A percentile compares a stretch with the other conserved stretches of the same genome.
These are phyloP conservation scores for Harpalus rufipes DNA, from an alignment of 2,888 invertebrate species.

Conservation along the genomic window DNA sequence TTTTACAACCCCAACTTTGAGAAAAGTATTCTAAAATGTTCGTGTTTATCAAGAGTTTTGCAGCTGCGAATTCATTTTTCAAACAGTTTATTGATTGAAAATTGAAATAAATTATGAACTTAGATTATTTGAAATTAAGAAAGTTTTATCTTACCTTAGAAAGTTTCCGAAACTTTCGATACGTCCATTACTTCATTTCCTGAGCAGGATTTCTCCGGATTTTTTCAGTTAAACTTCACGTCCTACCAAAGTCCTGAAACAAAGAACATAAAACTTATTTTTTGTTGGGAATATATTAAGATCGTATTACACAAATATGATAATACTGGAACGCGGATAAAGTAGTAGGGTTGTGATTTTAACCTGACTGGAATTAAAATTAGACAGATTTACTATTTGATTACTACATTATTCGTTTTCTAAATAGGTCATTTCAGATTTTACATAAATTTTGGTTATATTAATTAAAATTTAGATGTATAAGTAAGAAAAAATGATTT, in stretches of 20 bases:
- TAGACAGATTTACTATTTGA: too few species aligned
- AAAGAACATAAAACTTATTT: conserved; percentile 7
- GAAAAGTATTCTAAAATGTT: background rate
- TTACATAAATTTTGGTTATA: too few species aligned
- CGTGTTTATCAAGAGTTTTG: background rate
- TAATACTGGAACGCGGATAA: background rate
- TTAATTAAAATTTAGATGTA: too few species aligned
- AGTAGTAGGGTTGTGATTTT: background rate
- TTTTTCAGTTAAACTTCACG: background rate
- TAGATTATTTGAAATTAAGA: conserved; percentile 35
- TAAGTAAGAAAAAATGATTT: too few species aligned
- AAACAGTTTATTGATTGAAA: conserved; percentile 16
- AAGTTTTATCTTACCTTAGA: conserved; percentile 26
- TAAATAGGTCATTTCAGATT: too few species aligned
- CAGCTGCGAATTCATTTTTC: background rate
- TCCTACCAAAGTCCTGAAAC: background rate
- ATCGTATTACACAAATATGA: background rate
- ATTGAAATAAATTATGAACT: conserved; percentile 27
- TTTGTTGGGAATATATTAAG: background rate
- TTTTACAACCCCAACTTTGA: background rate
- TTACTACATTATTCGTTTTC: too few species aligned
- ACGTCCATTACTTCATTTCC: conserved; percentile 12
- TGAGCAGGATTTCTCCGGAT: background rate
- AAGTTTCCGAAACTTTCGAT: conserved; percentile 16
- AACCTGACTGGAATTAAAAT: too few species aligned